Conservation (phyloP, 2,888 invertebrate genomes). For the Cheilosia impressa region DNA sequence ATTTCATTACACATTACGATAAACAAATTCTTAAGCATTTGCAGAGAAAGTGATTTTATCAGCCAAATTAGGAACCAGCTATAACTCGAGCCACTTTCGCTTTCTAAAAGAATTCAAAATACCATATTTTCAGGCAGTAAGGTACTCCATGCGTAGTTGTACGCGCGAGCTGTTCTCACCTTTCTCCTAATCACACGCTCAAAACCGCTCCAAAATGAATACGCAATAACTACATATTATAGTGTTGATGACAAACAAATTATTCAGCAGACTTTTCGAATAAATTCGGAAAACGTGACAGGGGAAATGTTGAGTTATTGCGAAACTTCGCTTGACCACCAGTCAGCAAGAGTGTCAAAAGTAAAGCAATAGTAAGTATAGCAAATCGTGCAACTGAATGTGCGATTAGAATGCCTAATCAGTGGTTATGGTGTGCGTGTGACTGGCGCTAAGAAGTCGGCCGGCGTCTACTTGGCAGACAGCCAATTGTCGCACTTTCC, state of each 20-base stretch:
- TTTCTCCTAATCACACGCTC: slow-evolving; percentile 29
- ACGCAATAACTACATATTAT: background rate
- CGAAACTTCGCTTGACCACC: slow-evolving; percentile 5
- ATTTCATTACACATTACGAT: too few species aligned
- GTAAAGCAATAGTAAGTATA: slow-evolving; percentile 42
- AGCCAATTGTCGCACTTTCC: slow-evolving; percentile 45
- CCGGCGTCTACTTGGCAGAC: slow-evolving; percentile 18
- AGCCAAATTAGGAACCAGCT: background rate
- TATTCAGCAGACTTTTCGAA: slow-evolving; percentile 12
- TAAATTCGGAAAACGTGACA: slow-evolving; percentile 39
- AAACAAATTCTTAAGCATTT: background rate
- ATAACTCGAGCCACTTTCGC: slow-evolving; percentile 17
- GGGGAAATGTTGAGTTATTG: slow-evolving; percentile 27
- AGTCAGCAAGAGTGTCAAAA: slow-evolving; percentile 22
- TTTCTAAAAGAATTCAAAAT: slow-evolving; percentile 38
- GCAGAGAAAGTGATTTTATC: slow-evolving; percentile 13
- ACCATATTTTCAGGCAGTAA: slow-evolving; percentile 23
- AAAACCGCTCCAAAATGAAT: slow-evolving; percentile 11
- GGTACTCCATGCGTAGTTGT: background rate
- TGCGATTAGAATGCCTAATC: slow-evolving; percentile 55
- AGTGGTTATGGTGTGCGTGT: slow-evolving; percentile 1
- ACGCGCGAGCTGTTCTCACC: slow-evolving; percentile 16
- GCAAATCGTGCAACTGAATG: slow-evolving; percentile 25
- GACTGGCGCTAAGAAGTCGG: slow-evolving; percentile 12
- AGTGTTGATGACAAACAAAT: slow-evolving; percentile 30